These are phyloP conservation scores for Poecilia gillii DNA, from an alignment of 2,797 vertebrate species.

Conservation along the genomic window DNA sequence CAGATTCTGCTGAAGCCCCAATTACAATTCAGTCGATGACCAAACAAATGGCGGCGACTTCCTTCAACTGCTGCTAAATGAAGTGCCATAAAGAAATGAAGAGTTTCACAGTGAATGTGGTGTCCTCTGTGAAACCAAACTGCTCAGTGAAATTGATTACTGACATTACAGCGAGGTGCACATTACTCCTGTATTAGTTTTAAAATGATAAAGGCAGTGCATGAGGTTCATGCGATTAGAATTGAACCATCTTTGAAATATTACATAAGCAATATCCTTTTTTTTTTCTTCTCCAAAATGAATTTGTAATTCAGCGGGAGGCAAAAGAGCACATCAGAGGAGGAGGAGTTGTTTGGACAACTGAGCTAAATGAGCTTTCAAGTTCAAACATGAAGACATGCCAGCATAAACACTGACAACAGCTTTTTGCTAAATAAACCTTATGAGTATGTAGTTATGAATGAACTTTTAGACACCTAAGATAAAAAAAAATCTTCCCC, in stretches of 20 bases:
- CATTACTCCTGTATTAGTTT: slow-evolving; percentile 30
- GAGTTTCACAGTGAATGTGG: slow-evolving; percentile 35
- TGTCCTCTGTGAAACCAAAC: slow-evolving; percentile 15
- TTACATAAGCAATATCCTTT: slow-evolving; percentile 42
- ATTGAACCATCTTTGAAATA: slow-evolving; percentile 42
- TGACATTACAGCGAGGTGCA: slow-evolving; percentile 21
- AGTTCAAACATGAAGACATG: slow-evolving; percentile 44
- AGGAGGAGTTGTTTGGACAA: slow-evolving; percentile 32
- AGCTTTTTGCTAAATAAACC: slow-evolving; percentile 16
- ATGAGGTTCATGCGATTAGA: slow-evolving; percentile 37
- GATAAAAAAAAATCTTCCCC: slow-evolving; percentile 2
- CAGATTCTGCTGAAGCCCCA: slow-evolving; percentile 58
- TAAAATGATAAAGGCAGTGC: slow-evolving; percentile 29
- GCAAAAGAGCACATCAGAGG: slow-evolving; percentile 39
- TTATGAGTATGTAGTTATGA: slow-evolving; percentile 24
- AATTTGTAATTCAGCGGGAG: slow-evolving; percentile 29
- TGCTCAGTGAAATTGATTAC: slow-evolving; percentile 38
- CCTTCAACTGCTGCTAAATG: slow-evolving; percentile 49
- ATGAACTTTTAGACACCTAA: slow-evolving; percentile 9
- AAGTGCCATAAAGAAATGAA: slow-evolving; percentile 39
- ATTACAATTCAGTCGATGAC: slow-evolving; percentile 56
- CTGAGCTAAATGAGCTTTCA: slow-evolving; percentile 46
- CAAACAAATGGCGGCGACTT: slow-evolving; percentile 37
- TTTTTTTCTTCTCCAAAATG: slow-evolving; percentile 23
- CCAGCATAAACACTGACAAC: slow-evolving; percentile 28